Base-by-base conservation (phyloP, 1,140 invertebrate species). In the Drosophila subobscura region DNA sequence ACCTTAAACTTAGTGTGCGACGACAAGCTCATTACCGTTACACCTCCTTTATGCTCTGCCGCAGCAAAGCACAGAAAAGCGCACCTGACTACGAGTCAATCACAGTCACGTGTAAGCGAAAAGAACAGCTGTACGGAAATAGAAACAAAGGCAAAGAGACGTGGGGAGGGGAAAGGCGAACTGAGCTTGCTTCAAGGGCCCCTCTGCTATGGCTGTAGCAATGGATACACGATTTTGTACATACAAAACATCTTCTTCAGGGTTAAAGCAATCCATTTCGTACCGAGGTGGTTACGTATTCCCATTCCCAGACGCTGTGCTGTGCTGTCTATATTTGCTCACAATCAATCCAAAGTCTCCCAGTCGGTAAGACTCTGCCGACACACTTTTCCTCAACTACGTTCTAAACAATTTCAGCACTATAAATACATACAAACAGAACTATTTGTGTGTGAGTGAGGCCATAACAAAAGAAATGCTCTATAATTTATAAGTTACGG, bases 401-500 rank as follows among this genome's bases (percentile, higher is more conserved):
- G 50, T 68, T 47, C 63, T 67, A 12, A 40, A 25, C 64, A 29
- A 20, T 55, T 46, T 47, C 33, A 54, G 29, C 29, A 10, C 29
- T 33, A 33, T 8, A 33, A 3, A 20, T 20, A 20, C 2, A 29
- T 8, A 33, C 7, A 10, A 64, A 74, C 71, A 74, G 64, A 70
- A 70, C 64, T 64, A 70, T 64, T 41, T 74, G 74, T 72, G 65
- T 77, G 75, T 50, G 64, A 6, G 42, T 12, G 6, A 12, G n/a
- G 70, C 54, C 66, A 74, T 74, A 71, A 74, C 59, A 71, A 67
- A 72, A 77, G 33, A 53, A 72, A 54, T 54, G 56, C 51, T 61
- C 40, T 80, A 76, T 74, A 63, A 85, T 74, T 79, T 77, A 70
- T 59, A 79, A 84, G 52, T 70, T 77, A 84, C 65, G 67, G 59